These are phyloP conservation scores for Melipona bicolor DNA, from an alignment of 2,888 invertebrate species.

Conservation along the genomic window DNA sequence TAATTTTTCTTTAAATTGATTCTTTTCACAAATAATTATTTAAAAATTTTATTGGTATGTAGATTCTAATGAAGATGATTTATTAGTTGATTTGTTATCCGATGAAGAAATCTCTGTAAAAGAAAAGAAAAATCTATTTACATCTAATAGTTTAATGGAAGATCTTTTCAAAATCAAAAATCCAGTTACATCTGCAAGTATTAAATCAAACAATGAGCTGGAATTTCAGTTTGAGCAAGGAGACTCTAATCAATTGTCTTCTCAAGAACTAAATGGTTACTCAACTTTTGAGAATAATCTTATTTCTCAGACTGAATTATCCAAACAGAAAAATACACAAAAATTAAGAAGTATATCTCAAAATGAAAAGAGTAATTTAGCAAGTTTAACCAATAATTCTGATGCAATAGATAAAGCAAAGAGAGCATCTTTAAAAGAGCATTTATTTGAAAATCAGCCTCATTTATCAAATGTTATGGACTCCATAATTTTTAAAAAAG, in stretches of 20 bases:
- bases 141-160: constrained; percentile 64
- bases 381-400: constrained; percentile 56
- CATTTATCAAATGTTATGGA: constrained; percentile 30
- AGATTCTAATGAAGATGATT: constrained; percentile 68
- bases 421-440: constrained; percentile 76
- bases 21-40: background rate
- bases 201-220: constrained; percentile 27
- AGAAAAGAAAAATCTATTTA: constrained; percentile 53
- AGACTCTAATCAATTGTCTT: constrained; percentile 33
- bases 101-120: constrained; percentile 68
- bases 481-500: constrained; percentile 44
- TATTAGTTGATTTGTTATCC: constrained; percentile 70
- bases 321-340: constrained; percentile 25
- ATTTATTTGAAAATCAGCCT: constrained; percentile 74
- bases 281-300: constrained; percentile 42
- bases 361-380: constrained; percentile 54
- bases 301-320: constrained; percentile 26
- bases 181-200: constrained; percentile 52
- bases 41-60: constrained; percentile 18
- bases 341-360: constrained; percentile 29
- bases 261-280: constrained; percentile 35
- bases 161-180: constrained; percentile 76
- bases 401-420: constrained; percentile 61
- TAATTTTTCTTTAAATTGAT: background rate
- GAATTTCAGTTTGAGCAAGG: constrained; percentile 11